phyloP scores from a whole-genome alignment of 2,113 vertebrate species.

The Chamaetylas fuelleborni region DNA sequence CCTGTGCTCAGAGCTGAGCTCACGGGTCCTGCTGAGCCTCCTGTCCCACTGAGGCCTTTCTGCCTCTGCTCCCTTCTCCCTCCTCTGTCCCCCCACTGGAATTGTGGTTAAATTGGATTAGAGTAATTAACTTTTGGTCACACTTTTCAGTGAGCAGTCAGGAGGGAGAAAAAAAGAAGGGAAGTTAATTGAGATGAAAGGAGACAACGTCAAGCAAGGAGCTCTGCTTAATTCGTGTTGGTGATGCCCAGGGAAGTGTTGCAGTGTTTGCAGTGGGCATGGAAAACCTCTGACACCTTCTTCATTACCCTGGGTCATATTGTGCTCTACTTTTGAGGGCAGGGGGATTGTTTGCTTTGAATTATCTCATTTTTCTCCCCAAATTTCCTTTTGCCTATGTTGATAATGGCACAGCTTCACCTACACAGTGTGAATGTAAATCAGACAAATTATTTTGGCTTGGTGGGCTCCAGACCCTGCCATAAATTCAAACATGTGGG shows the following conservation, averaged over 20 bases:
- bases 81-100: background rate
- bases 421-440: background rate
- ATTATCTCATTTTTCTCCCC: background rate
- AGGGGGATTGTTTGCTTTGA: background rate
- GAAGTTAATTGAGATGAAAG: constrained; percentile 41
- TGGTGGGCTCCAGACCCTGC: background rate
- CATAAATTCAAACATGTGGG: background rate
- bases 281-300: background rate
- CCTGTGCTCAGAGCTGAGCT: background rate
- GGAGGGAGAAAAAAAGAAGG: background rate
- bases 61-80: background rate
- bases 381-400: background rate
- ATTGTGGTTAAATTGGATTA: constrained; percentile 28
- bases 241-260: background rate
- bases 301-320: background rate
- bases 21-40: background rate
- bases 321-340: background rate
- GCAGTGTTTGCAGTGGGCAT: background rate
- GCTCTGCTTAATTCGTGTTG: background rate
- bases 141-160: constrained; percentile 18
- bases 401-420: background rate
- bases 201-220: background rate
- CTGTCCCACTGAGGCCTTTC: background rate
- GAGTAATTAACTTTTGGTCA: constrained; percentile 48
- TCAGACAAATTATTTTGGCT: background rate